Base-by-base conservation (phyloP, 1,140 invertebrate genomes). In the Leptoteleia sp. region DNA sequence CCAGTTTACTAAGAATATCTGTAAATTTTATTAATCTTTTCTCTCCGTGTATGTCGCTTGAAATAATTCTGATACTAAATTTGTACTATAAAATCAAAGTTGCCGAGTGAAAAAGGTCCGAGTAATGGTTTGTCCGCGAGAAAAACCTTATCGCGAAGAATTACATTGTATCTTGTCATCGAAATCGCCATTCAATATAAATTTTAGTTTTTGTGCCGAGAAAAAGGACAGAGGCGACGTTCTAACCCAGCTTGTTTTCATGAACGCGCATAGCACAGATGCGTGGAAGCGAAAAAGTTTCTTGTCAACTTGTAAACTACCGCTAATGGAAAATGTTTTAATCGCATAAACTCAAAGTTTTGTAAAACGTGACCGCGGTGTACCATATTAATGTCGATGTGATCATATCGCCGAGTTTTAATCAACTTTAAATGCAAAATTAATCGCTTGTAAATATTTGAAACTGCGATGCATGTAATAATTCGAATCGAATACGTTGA, bases 261-360 rank as follows among this genome's bases (percentile, higher is more conserved):
- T 27, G 54, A 65, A 47, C 55, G 57, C 43, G 42, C 55, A 22
- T 48, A 40, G 62, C 76, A 78, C 76, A 79, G 70, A 79, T 75
- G 70, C 76, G 43, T 75, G 70, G 70, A 73, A 79, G 68, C 70
- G 76, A 79, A 79, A 79, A 79, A 79, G 55, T 79, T 79, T 79
- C 76, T 75, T 75, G 76, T 79, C 52, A 73, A 75, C 64, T 73
- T 75, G 70, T 79, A 79, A 79, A 79, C 76, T 79, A 71, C 57
- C 57, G 59, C 75, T 79, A 79, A 79, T 79, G 76, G 76, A 79
- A 79, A 79, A 79, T 79, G 76, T 79, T 79, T 79, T 79, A 75
- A 75, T 75, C 76, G 57, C 59, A 54, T 75, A 65, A 79, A 75
- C 76, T 79, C 31, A 4, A 65, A 79, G 62, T 72, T 73, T 38